Evolutionary conservation across 2,888 invertebrate genomes (phyloP), one percentile per base, ranked within the genome.

Genomic region (Dendrolimus pini): DNA sequence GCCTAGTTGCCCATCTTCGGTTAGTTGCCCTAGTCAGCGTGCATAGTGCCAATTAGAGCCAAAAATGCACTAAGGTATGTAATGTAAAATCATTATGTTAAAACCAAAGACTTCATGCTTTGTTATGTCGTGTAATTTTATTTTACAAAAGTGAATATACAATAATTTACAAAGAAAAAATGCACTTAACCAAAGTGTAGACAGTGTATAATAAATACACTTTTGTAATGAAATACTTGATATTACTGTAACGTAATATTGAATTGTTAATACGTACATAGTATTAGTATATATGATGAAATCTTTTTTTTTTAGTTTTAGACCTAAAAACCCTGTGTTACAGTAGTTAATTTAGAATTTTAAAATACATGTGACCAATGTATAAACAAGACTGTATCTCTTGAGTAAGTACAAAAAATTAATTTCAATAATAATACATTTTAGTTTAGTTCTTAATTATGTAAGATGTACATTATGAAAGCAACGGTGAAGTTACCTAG

Each of bases 401-500:
- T 78, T 77, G 74, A 76, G 70, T 87, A 81, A 88, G 89, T 89
- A 88, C 88, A 88, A 86, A 87, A 65, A 12, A 7, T 12, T n/a
- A 54, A 57, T 42, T 53, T 30, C 42, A 52, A 55, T 53, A 41
- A 14, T 42, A 54, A 9, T 59, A 53, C 41, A 41, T 30, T 42
- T n/a, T 52, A 42, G 53, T 7, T 41, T 55, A 52, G 53, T 54
- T 58, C 9, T 47, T 47, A 14, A 9, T 42, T 52, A 41, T 12
- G 18, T 54, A 61, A 60, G 52, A 53, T 82, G 79, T 83, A 82
- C 63, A 83, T 77, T 75, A 63, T 42, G 64, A 69, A 70, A 59
- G 62, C 69, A 72, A 75, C 88, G 88, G 88, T 88, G 66, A 78
- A 77, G 89, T 89, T 89, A 88, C 88, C 89, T 88, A 88, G 81